A percentile compares a stretch with the other conserved stretches of the same genome.
phyloP scores from a whole-genome alignment of 2,888 invertebrate species.

The Listrodromus nycthemerus region DNA sequence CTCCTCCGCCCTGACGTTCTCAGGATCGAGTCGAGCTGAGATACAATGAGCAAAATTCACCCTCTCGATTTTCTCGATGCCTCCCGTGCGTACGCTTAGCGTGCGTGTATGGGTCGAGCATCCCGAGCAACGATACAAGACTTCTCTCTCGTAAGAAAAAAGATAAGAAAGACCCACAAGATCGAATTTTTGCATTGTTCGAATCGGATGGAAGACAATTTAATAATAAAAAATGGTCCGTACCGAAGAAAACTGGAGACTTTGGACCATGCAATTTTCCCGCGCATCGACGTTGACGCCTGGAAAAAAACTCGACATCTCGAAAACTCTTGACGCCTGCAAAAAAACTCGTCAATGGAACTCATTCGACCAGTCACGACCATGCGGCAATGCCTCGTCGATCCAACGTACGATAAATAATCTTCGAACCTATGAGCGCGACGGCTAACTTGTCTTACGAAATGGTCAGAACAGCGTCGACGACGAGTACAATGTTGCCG shows the following conservation, averaged over 20 bases:
- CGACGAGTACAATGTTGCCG: slow-evolving; percentile 6
- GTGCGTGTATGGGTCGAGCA: neutral
- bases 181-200: neutral
- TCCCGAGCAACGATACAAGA: neutral
- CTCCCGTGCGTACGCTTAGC: neutral
- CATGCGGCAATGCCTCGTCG: slow-evolving; percentile 43
- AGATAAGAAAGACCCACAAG: neutral
- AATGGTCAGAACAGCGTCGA: slow-evolving; percentile 11
- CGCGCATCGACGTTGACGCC: neutral
- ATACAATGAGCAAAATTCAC: slow-evolving; percentile 48
- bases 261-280: neutral
- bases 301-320: neutral
- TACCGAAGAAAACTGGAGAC: neutral
- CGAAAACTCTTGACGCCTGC: neutral
- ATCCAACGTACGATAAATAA: slow-evolving; percentile 50
- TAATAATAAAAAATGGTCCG: neutral
- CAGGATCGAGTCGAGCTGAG: slow-evolving; percentile 29
- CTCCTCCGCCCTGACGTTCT: slow-evolving; percentile 23
- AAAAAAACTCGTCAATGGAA: slow-evolving; percentile 28
- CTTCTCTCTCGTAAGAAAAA: neutral
- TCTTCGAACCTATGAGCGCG: slow-evolving; percentile 14
- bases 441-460: neutral
- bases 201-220: slow-evolving; percentile 5
- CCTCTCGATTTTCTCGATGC: slow-evolving; percentile 45
- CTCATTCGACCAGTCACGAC: slow-evolving; percentile 48